Evolutionary conservation across 2,888 invertebrate species (phyloP).

Genomic region (Aspidapion aeneum): DNA sequence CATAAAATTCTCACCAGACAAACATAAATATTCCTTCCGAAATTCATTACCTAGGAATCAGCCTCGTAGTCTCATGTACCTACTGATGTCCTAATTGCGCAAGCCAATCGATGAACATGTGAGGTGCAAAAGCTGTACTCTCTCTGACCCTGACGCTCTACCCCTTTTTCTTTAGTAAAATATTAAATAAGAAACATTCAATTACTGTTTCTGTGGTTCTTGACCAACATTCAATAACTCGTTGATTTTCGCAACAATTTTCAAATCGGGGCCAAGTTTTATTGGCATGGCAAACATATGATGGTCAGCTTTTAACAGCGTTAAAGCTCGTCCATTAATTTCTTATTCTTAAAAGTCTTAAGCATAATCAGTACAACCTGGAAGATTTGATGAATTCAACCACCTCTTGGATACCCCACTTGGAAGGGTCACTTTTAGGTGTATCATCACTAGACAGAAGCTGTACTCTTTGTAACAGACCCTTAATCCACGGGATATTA

Average conservation of each 20-base stretch:
- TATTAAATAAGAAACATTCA: neutral
- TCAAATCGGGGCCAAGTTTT: conserved; percentile 93
- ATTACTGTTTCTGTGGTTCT: conserved; percentile 47
- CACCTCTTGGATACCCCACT: conserved; percentile 76
- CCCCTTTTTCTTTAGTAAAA: conserved; percentile 43
- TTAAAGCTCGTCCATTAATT: conserved; percentile 92
- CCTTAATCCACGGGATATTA: conserved; percentile 47
- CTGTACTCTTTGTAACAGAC: conserved; percentile 48
- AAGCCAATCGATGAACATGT: conserved; percentile 56
- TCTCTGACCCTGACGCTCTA: conserved; percentile 49
- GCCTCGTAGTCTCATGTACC: too few relatives aligned
- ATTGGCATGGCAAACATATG: conserved; percentile 92
- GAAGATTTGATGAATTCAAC: conserved; percentile 83
- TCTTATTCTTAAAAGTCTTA: conserved; percentile 94
- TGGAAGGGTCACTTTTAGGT: conserved; percentile 58
- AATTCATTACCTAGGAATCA: too few relatives aligned
- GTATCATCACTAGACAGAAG: conserved; percentile 47
- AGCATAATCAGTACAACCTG: conserved; percentile 92
- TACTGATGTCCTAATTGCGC: conserved; percentile 71
- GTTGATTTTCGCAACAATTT: conserved; percentile 91
- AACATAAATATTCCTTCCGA: conserved; percentile 85
- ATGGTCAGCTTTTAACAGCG: conserved; percentile 91
- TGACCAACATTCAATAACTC: conserved; percentile 65
- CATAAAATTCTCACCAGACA: conserved; percentile 86
- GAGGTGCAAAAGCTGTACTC: conserved; percentile 45